Evolutionary conservation across 2,888 invertebrate species (phyloP).

Genomic region (Harmothoe impar): DNA sequence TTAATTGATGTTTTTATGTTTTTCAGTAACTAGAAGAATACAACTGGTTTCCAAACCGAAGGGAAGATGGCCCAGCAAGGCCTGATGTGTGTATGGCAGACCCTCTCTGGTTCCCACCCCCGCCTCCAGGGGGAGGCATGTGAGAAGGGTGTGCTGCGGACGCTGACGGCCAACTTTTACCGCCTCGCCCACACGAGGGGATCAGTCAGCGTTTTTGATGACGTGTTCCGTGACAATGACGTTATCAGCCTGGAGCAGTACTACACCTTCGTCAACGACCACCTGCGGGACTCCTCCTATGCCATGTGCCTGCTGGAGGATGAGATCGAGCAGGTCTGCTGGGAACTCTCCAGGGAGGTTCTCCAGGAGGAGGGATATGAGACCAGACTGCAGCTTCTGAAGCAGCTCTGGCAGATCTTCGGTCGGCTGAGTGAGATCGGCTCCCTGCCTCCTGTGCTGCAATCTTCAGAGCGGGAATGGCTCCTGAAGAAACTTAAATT

Average conservation of each 20-base stretch:
- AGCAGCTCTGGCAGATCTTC: conserved; percentile 69
- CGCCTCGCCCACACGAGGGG: neutral
- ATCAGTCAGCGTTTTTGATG: neutral
- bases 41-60: no score
- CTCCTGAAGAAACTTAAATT: conserved; percentile 66
- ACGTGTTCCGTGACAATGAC: conserved; percentile 33
- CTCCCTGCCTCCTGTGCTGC: conserved; percentile 68
- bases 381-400: conserved; percentile 37
- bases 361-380: neutral
- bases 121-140: neutral
- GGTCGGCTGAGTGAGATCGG: conserved; percentile 67
- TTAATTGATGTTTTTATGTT: no score
- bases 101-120: conserved; percentile 35
- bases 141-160: neutral
- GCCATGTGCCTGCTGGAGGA: conserved; percentile 16
- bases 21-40: no score
- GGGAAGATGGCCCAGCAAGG: conserved; percentile 52
- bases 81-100: conserved; percentile 70
- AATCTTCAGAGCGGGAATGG: conserved; percentile 65
- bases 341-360: neutral
- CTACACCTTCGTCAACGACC: neutral
- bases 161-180: neutral
- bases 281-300: neutral
- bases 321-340: conserved; percentile 60
- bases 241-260: conserved; percentile 43